Evolutionary conservation across 2,797 vertebrate species (phyloP).

Genomic region (Okamejei kenojei): DNA sequence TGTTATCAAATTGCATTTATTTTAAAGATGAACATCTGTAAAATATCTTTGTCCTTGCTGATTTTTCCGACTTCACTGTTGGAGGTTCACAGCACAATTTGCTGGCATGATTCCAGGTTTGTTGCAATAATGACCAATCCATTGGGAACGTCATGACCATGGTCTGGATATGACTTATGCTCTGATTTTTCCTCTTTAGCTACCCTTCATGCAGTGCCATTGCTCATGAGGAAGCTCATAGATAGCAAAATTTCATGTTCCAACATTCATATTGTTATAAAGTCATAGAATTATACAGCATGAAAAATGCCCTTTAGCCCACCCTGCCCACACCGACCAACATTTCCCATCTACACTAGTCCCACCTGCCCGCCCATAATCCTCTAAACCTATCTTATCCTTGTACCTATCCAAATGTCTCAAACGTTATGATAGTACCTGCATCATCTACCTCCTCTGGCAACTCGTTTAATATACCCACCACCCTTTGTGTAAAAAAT

Average conservation of each 20-base stretch:
- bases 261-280: not conserved
- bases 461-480: too few species aligned
- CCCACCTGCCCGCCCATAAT: too few species aligned
- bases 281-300: too few species aligned
- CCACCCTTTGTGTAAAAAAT: too few species aligned
- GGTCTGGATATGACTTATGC: too few species aligned
- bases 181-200: not conserved
- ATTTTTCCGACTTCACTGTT: not conserved
- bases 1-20: not conserved
- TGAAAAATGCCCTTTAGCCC: too few species aligned
- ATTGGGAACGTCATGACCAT: not conserved
- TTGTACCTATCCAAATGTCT: too few species aligned
- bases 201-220: not conserved
- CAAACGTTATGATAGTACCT: too few species aligned
- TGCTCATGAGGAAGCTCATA: not conserved
- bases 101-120: not conserved
- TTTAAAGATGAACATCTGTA: slow-evolving; percentile 3
- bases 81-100: not conserved
- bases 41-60: not conserved
- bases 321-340: too few species aligned
- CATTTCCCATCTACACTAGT: too few species aligned
- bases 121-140: not conserved
- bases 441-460: too few species aligned
- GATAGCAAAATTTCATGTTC: not conserved
- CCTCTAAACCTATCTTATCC: too few species aligned